Evolutionary conservation across 30 jellyfish, hydroid and myxozoan species (phyloP).

Genomic region (Pelagia noctiluca): DNA sequence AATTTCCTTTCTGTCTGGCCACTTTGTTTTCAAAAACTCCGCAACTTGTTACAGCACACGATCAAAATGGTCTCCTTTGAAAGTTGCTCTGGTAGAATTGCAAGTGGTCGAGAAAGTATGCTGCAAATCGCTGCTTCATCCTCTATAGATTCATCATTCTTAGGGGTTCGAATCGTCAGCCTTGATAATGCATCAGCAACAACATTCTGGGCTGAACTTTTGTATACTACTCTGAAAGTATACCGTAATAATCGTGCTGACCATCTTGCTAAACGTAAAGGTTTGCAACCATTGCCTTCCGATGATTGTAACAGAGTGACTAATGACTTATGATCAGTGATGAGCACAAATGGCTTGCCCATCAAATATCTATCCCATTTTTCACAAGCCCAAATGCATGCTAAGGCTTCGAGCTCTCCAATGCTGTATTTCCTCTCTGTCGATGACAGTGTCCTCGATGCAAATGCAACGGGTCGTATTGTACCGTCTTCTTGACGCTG

Average conservation of each 20-base stretch:
- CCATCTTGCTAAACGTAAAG: slow-evolving; percentile 54
- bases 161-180: not conserved
- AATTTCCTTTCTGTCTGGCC: slow-evolving; percentile 41
- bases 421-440: slow-evolving; percentile 28
- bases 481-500: slow-evolving; percentile 57
- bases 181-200: slow-evolving; percentile 33
- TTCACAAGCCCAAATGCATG: slow-evolving; percentile 54
- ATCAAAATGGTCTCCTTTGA: slow-evolving; percentile 8
- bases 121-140: slow-evolving; percentile 36
- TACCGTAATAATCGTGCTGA: slow-evolving; percentile 28
- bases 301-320: slow-evolving; percentile 45
- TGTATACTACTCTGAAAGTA: slow-evolving; percentile 32
- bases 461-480: slow-evolving; percentile 26
- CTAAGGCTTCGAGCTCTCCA: slow-evolving; percentile 44
- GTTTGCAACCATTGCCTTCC: slow-evolving; percentile 54
- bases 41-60: slow-evolving; percentile 9
- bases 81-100: slow-evolving; percentile 20
- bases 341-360: slow-evolving; percentile 44
- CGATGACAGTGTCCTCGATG: no score
- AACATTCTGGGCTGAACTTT: slow-evolving; percentile 42
- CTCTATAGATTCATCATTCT: not conserved
- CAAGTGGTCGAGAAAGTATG: slow-evolving; percentile 25
- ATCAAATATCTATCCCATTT: slow-evolving; percentile 29
- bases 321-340: slow-evolving; percentile 37
- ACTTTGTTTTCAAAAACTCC: slow-evolving; percentile 26